Evolutionary conservation across 2,888 invertebrate species (phyloP), one percentile per base, ranked within the genome.

Genomic region (Girardia tigrina): DNA sequence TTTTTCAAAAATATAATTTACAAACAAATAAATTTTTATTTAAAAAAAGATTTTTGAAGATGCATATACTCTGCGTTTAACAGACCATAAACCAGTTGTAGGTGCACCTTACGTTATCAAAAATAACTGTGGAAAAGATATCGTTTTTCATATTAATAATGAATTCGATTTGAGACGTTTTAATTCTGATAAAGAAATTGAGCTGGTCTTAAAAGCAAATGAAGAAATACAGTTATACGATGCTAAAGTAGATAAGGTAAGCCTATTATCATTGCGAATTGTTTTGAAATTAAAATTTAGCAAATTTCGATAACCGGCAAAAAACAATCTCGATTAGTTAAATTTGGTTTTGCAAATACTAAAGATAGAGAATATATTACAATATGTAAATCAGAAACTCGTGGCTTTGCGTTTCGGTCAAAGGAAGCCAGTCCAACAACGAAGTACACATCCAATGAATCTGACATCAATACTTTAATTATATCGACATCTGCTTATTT

Each of bases 51-150:
- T 42, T 36, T 72, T 72, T 36, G 29, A 72, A 72, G 73, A 72
- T n/a, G 73, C 73, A 23, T 72, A 72, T 36, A 29, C 29, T 8
- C 73, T 29, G 8, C 29, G 23, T 28, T 36, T 29, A 14, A 36
- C n/a, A n/a, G 42, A 72, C n/a, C 28, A 72, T 8, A 36, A 72
- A 29, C 20, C 36, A 20, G 36, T 27, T 29, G 6, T 29, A 6
- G 26, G 29, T n/a, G 28, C 73, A 23, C 73, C 73, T 16, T 72
- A 72, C 23, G 36, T 29, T 4, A 29, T 72, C n/a, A 36, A 29
- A 26, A 72, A 72, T 36, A 29, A n/a, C 12, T 42, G 73, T 29
- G 73, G 73, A 4, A 56, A 56, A 56, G 56, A 56, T 56, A 23
- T 56, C 23, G 56, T 56, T 6, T 56, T 56, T 56, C 23, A 56